Evolutionary conservation across 2,113 vertebrate genomes (phyloP).

Genomic region (Carassius gibelio): DNA sequence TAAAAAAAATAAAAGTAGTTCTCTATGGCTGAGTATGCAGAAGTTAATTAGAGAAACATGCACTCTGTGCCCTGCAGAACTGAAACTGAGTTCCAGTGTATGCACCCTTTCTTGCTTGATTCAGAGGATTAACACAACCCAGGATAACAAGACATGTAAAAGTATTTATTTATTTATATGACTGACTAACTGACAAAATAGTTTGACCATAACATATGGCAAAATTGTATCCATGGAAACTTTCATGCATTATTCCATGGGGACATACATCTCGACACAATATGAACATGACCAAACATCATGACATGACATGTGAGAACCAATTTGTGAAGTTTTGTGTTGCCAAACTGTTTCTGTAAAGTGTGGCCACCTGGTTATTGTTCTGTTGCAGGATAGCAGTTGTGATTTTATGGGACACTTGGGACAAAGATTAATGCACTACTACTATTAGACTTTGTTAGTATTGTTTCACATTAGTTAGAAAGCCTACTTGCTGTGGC

Average conservation of each 20-base stretch:
- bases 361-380: not conserved
- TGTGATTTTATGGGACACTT: not conserved
- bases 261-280: no score
- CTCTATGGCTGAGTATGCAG: not conserved
- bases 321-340: not conserved
- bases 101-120: not conserved
- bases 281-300: not conserved
- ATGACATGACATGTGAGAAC: not conserved
- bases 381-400: not conserved
- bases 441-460: not conserved
- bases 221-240: no score
- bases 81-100: not conserved
- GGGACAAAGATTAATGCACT: not conserved
- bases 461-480: not conserved
- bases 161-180: not conserved
- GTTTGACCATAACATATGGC: no score
- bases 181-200: no score
- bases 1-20: not conserved
- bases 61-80: not conserved
- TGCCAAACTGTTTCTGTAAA: no score
- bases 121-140: not conserved
- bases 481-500: not conserved
- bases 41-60: not conserved
- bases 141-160: not conserved
- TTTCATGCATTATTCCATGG: no score